Evolutionary conservation across 1,140 invertebrate species (phyloP).

Genomic region (Drosophila ambigua): DNA sequence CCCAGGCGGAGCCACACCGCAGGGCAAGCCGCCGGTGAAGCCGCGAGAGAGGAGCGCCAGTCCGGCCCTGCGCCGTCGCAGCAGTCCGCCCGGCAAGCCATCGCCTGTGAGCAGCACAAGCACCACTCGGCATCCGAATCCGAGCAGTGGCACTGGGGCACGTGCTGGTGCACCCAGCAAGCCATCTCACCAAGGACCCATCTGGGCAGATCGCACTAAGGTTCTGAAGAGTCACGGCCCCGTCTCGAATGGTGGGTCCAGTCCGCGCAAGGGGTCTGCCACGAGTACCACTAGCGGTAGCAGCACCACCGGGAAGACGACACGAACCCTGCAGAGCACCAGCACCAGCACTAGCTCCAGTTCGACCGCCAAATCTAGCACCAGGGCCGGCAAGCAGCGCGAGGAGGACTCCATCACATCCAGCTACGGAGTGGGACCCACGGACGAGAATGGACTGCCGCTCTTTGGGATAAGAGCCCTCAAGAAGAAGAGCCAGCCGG

Average conservation of each 20-base stretch:
- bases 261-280: conserved; percentile 44
- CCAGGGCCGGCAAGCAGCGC: conserved; percentile 55
- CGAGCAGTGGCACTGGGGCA: conserved; percentile 17
- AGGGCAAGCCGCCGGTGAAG: conserved; percentile 68
- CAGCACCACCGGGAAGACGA: conserved; percentile 44
- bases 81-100: conserved; percentile 38
- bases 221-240: conserved; percentile 70
- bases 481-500: conserved; percentile 86
- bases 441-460: conserved; percentile 90
- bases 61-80: conserved; percentile 48
- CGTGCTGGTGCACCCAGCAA: conserved; percentile 51
- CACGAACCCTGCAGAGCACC: conserved; percentile 37
- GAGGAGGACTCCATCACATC: conserved; percentile 87
- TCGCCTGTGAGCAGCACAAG: conserved; percentile 8
- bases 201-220: conserved; percentile 85
- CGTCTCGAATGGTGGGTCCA: conserved; percentile 14
- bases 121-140: conserved; percentile 32
- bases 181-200: conserved; percentile 83
- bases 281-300: conserved; percentile 42
- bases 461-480: conserved; percentile 90
- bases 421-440: conserved; percentile 92
- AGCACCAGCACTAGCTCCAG: conserved; percentile 59
- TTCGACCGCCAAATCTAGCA: conserved; percentile 83
- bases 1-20: conserved; percentile 14
- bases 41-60: conserved; percentile 71